phyloP scores from a whole-genome alignment of 2,888 invertebrate species.

The Agelastica alni region DNA sequence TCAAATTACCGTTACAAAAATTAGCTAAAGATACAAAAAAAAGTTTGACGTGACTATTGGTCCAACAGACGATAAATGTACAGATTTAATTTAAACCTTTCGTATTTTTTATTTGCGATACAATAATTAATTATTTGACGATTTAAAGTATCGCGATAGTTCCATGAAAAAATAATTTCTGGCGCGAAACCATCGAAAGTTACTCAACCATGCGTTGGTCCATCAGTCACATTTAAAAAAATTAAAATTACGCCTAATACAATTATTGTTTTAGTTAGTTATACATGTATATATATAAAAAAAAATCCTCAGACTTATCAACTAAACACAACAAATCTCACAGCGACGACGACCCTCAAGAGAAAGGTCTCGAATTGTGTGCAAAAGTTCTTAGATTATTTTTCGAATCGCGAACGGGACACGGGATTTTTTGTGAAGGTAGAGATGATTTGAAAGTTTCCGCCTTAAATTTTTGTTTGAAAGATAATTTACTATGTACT shows the following conservation, averaged over 20 bases:
- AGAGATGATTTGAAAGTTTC: slow-evolving; percentile 6
- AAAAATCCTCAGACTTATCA: slow-evolving; percentile 19
- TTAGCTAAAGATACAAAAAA: not conserved
- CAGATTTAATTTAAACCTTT: no score
- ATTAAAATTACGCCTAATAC: no score
- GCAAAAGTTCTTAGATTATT: slow-evolving; percentile 2
- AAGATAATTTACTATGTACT: not conserved
- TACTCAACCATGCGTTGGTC: no score
- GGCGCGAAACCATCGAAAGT: no score
- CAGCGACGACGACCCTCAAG: slow-evolving; percentile 20
- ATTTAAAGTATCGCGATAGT: no score
- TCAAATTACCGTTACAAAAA: slow-evolving; percentile 11
- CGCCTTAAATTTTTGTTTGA: slow-evolving; percentile 9
- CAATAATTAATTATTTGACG: no score
- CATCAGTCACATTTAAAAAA: no score
- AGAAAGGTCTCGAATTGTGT: slow-evolving; percentile 12
- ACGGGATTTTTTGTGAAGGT: slow-evolving; percentile 6
- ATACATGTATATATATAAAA: no score
- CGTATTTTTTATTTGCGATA: no score
- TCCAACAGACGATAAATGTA: not conserved
- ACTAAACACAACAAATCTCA: slow-evolving; percentile 23
- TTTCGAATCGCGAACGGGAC: slow-evolving; percentile 11
- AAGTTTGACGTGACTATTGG: not conserved
- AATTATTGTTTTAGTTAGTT: no score
- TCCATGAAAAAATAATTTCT: no score